Percentiles rank a stretch among this genome's conserved stretches.
phyloP scores from a whole-genome alignment of 2,797 vertebrate species.

The Danio jaintianensis region DNA sequence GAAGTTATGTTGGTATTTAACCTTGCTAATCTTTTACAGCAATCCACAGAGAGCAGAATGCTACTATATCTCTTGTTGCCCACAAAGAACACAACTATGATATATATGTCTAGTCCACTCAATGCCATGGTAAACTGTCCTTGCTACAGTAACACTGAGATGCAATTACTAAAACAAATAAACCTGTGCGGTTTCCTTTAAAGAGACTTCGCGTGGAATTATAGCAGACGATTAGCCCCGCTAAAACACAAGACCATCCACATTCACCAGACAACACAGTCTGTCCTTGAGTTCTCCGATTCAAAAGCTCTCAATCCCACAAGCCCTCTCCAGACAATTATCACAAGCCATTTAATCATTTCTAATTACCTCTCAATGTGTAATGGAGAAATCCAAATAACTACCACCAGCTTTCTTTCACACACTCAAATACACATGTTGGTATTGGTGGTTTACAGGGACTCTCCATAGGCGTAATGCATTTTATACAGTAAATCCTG shows the following conservation, averaged over 20 bases:
- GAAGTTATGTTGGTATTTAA: not conserved
- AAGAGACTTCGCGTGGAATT: not conserved
- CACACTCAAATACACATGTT: not conserved
- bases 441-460: too few relatives aligned
- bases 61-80: not conserved
- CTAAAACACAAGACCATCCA: slow-evolving; percentile 6
- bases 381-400: slow-evolving; percentile 59
- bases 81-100: not conserved
- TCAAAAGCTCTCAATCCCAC: slow-evolving; percentile 36
- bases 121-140: not conserved
- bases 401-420: not conserved
- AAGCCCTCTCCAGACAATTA: slow-evolving; percentile 46
- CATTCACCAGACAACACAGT: slow-evolving; percentile 33
- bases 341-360: slow-evolving; percentile 58
- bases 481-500: too few relatives aligned
- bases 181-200: not conserved
- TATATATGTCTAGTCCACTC: not conserved
- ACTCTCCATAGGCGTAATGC: too few relatives aligned
- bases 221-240: slow-evolving; percentile 9
- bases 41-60: not conserved
- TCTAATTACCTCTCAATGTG: slow-evolving; percentile 60
- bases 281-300: not conserved
- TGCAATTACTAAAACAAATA: not conserved
- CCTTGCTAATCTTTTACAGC: not conserved
- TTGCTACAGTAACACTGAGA: not conserved